phyloP scores from a whole-genome alignment of 2,113 vertebrate genomes.

The Silurus meridionalis region DNA sequence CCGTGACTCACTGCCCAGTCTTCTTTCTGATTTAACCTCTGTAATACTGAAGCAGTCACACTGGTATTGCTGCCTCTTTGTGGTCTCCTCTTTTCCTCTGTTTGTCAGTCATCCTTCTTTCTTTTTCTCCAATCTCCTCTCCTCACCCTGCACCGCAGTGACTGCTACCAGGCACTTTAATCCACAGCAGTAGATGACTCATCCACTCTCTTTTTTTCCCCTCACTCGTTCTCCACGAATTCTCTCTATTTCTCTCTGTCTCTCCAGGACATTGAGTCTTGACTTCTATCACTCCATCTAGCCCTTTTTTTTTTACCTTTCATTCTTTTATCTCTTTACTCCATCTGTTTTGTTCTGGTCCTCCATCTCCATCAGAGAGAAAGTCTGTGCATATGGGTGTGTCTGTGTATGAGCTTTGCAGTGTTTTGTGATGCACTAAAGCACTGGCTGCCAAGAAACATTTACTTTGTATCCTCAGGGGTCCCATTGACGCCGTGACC shows the following conservation, averaged over 20 bases:
- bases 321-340: background rate
- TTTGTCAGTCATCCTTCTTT: background rate
- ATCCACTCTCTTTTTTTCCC: conserved; percentile 59
- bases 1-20: background rate
- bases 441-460: background rate
- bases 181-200: conserved; percentile 71
- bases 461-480: conserved; percentile 16
- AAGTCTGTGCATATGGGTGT: background rate
- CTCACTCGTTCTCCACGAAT: conserved; percentile 3
- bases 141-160: conserved; percentile 46
- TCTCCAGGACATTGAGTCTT: conserved; percentile 8
- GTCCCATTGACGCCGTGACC: background rate
- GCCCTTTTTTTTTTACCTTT: background rate
- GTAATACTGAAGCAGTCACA: background rate
- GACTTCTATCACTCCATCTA: background rate
- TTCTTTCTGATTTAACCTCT: conserved; percentile 11
- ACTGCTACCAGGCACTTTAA: conserved; percentile 62
- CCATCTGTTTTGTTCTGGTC: background rate
- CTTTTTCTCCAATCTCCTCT: conserved; percentile 18
- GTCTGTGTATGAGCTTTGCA: conserved; percentile 28
- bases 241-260: conserved; percentile 30
- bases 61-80: background rate
- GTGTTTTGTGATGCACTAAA: conserved; percentile 2
- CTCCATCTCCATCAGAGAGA: background rate
- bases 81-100: background rate